These are phyloP conservation scores for Drosophila obscura DNA, from an alignment of 1,140 invertebrate species.

Conservation along the genomic window DNA sequence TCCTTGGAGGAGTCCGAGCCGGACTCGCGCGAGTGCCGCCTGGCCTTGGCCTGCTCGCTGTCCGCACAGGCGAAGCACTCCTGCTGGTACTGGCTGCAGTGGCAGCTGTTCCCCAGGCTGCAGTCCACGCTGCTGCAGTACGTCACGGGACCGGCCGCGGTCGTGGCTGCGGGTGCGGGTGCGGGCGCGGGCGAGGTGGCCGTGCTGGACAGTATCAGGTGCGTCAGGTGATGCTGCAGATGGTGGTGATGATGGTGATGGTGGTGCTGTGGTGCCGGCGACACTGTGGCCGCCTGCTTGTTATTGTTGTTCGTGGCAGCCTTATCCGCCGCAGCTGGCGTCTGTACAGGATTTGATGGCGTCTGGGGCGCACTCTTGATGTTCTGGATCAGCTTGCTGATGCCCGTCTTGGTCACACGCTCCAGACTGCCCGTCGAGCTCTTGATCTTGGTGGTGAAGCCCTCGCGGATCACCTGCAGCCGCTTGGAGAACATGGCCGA, in stretches of 20 bases:
- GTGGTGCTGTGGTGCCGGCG: slow-evolving; percentile 48
- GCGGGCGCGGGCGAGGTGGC: slow-evolving; percentile 14
- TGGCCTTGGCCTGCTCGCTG: slow-evolving; percentile 47
- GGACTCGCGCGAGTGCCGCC: slow-evolving; percentile 90
- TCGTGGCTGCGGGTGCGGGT: neutral
- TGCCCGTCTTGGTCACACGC: slow-evolving; percentile 90
- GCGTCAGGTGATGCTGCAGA: slow-evolving; percentile 30
- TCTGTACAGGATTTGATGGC: slow-evolving; percentile 11
- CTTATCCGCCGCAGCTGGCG: slow-evolving; percentile 8
- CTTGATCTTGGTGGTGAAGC: slow-evolving; percentile 91
- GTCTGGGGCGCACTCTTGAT: slow-evolving; percentile 86
- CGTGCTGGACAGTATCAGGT: slow-evolving; percentile 17
- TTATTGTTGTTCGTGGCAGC: slow-evolving; percentile 42
- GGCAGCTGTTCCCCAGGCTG: slow-evolving; percentile 54
- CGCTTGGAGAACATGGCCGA: slow-evolving; percentile 89
- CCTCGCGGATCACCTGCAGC: slow-evolving; percentile 93
- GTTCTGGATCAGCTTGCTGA: slow-evolving; percentile 90
- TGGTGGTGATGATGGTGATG: slow-evolving; percentile 59
- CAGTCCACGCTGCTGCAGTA: slow-evolving; percentile 76
- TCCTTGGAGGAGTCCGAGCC: slow-evolving; percentile 96
- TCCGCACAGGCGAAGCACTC: slow-evolving; percentile 66
- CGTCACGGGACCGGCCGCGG: slow-evolving; percentile 60
- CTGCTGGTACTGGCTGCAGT: slow-evolving; percentile 78
- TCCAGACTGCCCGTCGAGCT: slow-evolving; percentile 92
- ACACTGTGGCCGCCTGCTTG: slow-evolving; percentile 25